phyloP scores from a whole-genome alignment of 2,113 vertebrate species.

The Semnopithecus entellus region DNA sequence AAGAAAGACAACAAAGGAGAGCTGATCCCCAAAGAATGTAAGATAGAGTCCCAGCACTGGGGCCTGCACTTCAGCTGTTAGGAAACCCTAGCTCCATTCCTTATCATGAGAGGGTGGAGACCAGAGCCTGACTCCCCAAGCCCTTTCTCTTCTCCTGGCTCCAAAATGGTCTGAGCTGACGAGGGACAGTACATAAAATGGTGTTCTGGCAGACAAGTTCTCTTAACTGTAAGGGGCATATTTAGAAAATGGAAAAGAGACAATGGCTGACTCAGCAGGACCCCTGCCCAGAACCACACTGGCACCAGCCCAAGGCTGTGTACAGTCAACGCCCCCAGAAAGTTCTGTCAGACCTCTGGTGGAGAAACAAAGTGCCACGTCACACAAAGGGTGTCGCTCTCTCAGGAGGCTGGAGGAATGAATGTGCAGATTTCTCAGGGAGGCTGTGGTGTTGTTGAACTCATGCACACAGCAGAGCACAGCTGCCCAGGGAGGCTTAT shows the following conservation, averaged over 20 bases:
- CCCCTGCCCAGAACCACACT: neutral
- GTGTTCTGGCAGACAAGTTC: neutral
- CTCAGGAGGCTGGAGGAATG: neutral
- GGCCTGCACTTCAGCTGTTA: too few species aligned
- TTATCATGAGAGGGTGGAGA: neutral
- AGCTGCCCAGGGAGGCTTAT: neutral
- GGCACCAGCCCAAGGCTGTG: neutral
- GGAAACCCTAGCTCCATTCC: neutral
- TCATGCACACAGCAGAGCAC: accelerated
- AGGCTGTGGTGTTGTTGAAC: neutral
- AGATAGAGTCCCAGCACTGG: neutral
- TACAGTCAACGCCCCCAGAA: neutral
- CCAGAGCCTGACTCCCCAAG: accelerated
- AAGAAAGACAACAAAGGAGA: neutral
- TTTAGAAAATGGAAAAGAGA: neutral
- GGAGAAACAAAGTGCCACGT: neutral
- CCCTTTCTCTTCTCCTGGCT: neutral
- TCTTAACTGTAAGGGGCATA: neutral
- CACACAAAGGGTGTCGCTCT: accelerated
- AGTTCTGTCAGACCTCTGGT: neutral
- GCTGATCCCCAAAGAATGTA: too few species aligned
- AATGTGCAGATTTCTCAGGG: too few species aligned
- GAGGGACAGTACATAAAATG: neutral
- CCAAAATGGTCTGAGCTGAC: neutral
- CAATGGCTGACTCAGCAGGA: neutral